A percentile compares a stretch with the other conserved stretches of the same genome.
Evolutionary conservation across 35 echinoderm and acorn worm species (phyloP).

Genomic region (Apostichopus parvimensis): DNA sequence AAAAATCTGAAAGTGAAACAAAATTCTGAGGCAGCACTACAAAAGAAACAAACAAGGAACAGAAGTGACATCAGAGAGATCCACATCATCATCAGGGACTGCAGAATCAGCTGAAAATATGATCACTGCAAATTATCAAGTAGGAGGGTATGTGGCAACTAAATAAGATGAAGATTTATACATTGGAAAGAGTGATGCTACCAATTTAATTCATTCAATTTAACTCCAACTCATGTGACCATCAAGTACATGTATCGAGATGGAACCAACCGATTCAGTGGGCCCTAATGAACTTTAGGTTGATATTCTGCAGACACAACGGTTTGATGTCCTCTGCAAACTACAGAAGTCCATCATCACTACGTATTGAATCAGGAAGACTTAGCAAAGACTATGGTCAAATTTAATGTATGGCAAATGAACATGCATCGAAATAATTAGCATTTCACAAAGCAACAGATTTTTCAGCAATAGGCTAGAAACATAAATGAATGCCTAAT

Average conservation of each 20-base stretch:
- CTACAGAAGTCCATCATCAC: conserved; percentile 37
- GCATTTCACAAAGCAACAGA: background rate
- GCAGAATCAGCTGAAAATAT: conserved; percentile 26
- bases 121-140: conserved; percentile 58
- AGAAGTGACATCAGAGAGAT: conserved; percentile 39
- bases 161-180: conserved; percentile 43
- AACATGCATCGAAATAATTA: conserved; percentile 37
- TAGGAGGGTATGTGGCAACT: conserved; percentile 48
- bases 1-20: too few relatives aligned
- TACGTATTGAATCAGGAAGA: conserved; percentile 49
- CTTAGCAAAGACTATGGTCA: conserved; percentile 57
- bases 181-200: conserved; percentile 55
- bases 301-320: conserved; percentile 47
- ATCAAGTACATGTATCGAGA: conserved; percentile 35
- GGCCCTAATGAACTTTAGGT: conserved; percentile 16
- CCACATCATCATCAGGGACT: background rate
- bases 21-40: background rate
- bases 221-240: conserved; percentile 45
- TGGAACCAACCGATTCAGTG: conserved; percentile 56
- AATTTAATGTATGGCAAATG: conserved; percentile 55
- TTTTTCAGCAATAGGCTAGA: too few relatives aligned
- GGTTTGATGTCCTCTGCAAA: conserved; percentile 48
- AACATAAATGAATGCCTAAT: too few relatives aligned
- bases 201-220: background rate
- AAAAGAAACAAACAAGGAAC: conserved; percentile 42